Percentiles rank a stretch among this genome's conserved stretches.
These are phyloP conservation scores for Oceanodroma leucorhoa DNA, from an alignment of 2,797 vertebrate species.

Conservation along the genomic window DNA sequence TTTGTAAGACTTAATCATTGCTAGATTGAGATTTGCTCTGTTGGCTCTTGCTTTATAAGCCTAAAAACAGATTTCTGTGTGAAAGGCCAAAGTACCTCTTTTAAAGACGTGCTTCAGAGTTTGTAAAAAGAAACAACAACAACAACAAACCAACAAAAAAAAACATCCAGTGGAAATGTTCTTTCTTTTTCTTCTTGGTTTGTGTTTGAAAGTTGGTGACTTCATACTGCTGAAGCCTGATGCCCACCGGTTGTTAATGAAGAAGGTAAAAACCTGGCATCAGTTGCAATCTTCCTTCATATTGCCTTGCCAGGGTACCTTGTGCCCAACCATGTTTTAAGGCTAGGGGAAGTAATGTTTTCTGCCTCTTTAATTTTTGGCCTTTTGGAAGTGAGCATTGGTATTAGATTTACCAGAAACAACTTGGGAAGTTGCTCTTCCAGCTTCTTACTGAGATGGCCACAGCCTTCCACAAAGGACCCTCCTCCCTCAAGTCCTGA, in stretches of 20 bases:
- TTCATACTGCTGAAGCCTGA: background rate
- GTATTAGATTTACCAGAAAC: background rate
- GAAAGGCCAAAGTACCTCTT: background rate
- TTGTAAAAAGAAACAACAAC: background rate
- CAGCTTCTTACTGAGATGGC: background rate
- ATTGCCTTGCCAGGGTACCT: background rate
- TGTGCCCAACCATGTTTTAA: background rate
- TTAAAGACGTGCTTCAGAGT: background rate
- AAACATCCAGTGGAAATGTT: background rate
- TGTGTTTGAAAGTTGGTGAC: background rate
- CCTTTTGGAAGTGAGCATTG: background rate
- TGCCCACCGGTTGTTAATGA: background rate
- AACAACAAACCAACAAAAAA: background rate
- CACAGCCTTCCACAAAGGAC: background rate
- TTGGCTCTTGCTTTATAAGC: background rate
- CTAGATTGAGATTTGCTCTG: background rate
- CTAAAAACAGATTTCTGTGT: background rate
- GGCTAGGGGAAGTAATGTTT: background rate
- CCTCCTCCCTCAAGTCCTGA: background rate
- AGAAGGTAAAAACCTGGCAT: background rate
- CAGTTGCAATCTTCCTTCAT: background rate
- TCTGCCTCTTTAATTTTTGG: background rate
- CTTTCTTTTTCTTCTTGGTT: background rate
- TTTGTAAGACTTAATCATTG: background rate
- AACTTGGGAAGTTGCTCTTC: background rate